Evolutionary conservation across 1,140 invertebrate species (phyloP).

Genomic region (Drosophila arizonae): DNA sequence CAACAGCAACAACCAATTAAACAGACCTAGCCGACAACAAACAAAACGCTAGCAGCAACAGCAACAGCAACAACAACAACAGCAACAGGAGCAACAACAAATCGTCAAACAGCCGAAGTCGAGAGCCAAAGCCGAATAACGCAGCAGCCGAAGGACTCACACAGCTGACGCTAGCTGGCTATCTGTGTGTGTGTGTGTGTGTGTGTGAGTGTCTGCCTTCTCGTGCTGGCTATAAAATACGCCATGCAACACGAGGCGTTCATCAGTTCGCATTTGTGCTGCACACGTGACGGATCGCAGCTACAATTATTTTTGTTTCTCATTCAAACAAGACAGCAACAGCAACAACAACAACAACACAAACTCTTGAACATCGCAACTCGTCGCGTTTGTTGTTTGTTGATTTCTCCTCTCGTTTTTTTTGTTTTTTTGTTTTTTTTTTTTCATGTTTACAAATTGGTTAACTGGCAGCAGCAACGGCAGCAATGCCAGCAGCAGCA

Average conservation of each 20-base stretch:
- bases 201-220: conserved; percentile 9
- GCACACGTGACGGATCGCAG: conserved; percentile 55
- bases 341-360: conserved; percentile 5
- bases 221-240: conserved; percentile 59
- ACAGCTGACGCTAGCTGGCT: conserved; percentile 30
- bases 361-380: neutral
- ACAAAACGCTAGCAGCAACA: conserved; percentile 12
- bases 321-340: too few relatives aligned
- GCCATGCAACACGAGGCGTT: conserved; percentile 51
- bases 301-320: neutral
- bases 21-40: conserved; percentile 34
- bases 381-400: neutral
- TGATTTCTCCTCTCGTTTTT: conserved; percentile 12
- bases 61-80: too few relatives aligned
- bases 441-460: conserved; percentile 82
- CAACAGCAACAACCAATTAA: conserved; percentile 29
- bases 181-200: conserved; percentile 4
- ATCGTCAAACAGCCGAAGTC: conserved; percentile 20
- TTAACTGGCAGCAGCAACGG: conserved; percentile 65
- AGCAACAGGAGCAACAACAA: neutral
- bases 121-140: conserved; percentile 10
- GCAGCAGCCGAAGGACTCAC: conserved; percentile 40
- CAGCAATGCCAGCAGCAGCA: conserved; percentile 47
- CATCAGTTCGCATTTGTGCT: conserved; percentile 76
- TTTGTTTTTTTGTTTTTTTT: conserved; percentile 24